A percentile compares a stretch with the other conserved stretches of the same genome.
Evolutionary conservation across 2,113 vertebrate species (phyloP).

Genomic region (Cheirogaleus medius): DNA sequence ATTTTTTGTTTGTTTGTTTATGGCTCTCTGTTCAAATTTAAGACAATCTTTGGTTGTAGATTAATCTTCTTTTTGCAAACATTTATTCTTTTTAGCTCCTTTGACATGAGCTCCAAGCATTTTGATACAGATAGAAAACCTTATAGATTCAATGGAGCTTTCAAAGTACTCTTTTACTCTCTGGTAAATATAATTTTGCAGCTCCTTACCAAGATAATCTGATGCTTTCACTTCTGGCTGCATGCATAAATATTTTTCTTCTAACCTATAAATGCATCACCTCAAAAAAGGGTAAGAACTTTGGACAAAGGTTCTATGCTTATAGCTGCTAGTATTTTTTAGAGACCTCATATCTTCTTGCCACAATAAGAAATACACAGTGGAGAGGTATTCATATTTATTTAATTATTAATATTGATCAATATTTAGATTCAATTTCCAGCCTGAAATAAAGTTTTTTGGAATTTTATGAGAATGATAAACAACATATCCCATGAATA

Average conservation of each 20-base stretch:
- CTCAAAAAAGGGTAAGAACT: background rate
- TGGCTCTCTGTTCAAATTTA: constrained; percentile 25
- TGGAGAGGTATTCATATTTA: background rate
- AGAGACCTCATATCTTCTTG: background rate
- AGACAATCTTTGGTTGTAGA: background rate
- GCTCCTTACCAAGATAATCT: constrained; percentile 51
- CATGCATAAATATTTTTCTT: constrained; percentile 36
- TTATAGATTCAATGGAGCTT: constrained; percentile 37
- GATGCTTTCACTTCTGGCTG: background rate
- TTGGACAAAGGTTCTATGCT: background rate
- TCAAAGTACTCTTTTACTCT: constrained; percentile 40
- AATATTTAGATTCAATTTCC: constrained; percentile 25
- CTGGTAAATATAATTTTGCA: constrained; percentile 55
- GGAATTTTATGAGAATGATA: background rate
- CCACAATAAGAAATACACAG: background rate
- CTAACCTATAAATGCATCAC: background rate
- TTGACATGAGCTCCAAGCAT: constrained; percentile 32
- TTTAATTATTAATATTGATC: constrained; percentile 22
- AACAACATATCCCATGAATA: background rate
- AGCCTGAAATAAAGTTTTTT: background rate
- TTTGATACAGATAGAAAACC: constrained; percentile 36
- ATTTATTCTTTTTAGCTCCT: background rate
- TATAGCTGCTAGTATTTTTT: background rate
- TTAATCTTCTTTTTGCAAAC: constrained; percentile 27
- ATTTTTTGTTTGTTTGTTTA: background rate